Evolutionary conservation across 2,797 vertebrate species (phyloP).

Genomic region (Sebastes melanostomus): DNA sequence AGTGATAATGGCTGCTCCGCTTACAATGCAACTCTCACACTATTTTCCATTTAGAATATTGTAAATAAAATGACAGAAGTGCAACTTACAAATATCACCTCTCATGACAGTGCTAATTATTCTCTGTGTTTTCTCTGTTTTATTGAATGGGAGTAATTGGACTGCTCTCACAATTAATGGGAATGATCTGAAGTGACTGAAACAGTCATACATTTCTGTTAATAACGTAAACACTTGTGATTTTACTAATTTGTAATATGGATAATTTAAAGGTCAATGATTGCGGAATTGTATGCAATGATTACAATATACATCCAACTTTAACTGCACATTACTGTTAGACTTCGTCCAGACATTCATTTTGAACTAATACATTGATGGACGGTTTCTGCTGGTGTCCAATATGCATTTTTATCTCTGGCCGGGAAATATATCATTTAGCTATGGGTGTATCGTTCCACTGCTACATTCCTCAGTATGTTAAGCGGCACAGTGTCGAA

Average conservation of each 20-base stretch:
- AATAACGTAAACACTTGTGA: neutral
- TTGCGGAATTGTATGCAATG: neutral
- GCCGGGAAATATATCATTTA: neutral
- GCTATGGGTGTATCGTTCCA: neutral
- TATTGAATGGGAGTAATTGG: neutral
- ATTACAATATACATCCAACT: neutral
- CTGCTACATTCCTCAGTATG: neutral
- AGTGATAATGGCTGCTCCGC: constrained; percentile 45
- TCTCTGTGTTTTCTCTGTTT: neutral
- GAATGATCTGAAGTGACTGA: constrained; percentile 19
- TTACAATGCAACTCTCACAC: constrained; percentile 22
- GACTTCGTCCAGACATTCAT: neutral
- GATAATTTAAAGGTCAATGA: constrained; percentile 9
- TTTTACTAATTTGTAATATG: neutral
- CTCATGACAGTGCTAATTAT: constrained; percentile 27
- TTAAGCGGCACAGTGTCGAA: neutral
- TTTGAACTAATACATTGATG: neutral
- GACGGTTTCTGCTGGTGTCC: neutral
- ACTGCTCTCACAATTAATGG: constrained; percentile 3
- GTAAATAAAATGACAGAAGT: constrained; percentile 23
- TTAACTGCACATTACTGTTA: neutral
- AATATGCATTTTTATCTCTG: neutral
- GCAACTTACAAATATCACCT: constrained; percentile 55
- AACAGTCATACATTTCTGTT: neutral
- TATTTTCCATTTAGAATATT: neutral